Conservation (phyloP, 2,797 vertebrate genomes). For the Phalloptychus januarius region DNA sequence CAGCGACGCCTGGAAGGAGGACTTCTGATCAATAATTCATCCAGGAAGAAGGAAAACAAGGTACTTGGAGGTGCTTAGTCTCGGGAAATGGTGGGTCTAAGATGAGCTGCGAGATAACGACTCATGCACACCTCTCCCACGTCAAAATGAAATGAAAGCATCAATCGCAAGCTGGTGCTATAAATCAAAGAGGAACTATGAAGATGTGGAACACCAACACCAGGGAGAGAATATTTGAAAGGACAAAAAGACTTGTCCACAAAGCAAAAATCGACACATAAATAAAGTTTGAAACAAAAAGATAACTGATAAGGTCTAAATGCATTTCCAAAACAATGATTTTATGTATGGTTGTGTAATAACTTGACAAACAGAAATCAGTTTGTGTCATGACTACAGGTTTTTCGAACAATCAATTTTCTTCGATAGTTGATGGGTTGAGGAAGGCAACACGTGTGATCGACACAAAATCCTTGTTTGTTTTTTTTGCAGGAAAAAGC, state of each 20-base stretch:
- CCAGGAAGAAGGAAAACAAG: background rate
- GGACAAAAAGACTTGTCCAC: background rate
- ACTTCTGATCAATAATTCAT: conserved; percentile 43
- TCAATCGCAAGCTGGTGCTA: background rate
- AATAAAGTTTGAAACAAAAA: background rate
- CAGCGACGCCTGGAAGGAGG: conserved; percentile 1
- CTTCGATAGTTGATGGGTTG: background rate
- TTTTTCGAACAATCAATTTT: background rate
- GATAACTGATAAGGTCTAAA: background rate
- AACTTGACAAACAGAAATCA: background rate
- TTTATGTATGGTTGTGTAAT: background rate
- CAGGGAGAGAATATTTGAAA: background rate
- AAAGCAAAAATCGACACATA: background rate
- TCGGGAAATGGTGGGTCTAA: background rate
- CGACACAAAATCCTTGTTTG: background rate
- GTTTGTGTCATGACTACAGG: background rate
- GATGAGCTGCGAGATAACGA: background rate
- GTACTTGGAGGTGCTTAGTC: background rate
- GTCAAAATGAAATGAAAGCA: background rate
- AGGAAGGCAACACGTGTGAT: background rate
- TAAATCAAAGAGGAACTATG: background rate
- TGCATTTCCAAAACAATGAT: background rate
- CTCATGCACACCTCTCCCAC: background rate
- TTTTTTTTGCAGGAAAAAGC: background rate
- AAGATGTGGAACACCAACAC: background rate